Conservation (phyloP, 2,797 vertebrate species). For the Rallus crepitans region DNA sequence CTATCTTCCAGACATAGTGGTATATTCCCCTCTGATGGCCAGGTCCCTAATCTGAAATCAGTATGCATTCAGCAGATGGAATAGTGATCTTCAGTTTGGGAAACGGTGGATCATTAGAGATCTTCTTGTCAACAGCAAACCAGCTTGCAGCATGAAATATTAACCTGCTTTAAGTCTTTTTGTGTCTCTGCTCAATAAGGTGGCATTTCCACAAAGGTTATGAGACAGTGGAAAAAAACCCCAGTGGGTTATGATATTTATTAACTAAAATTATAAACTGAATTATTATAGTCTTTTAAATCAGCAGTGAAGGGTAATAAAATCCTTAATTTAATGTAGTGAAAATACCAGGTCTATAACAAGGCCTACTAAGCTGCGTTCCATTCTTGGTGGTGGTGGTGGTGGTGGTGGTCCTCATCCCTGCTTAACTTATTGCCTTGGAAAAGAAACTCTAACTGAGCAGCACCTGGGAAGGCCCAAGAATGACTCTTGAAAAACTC, state of each 20-base stretch:
- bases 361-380: not conserved
- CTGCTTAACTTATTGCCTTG: slow-evolving; percentile 22
- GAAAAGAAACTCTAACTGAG: slow-evolving; percentile 37
- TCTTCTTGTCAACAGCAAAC: not conserved
- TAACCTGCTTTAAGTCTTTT: not conserved
- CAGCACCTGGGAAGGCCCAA: slow-evolving; percentile 35
- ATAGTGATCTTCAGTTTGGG: not conserved
- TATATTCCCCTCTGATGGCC: not conserved
- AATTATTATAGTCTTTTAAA: not conserved
- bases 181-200: not conserved
- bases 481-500: slow-evolving; percentile 1
- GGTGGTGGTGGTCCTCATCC: not conserved
- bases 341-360: not conserved
- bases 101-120: not conserved
- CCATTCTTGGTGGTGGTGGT: not conserved
- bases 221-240: not conserved
- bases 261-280: not conserved
- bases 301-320: not conserved
- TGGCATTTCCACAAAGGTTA: not conserved
- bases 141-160: not conserved
- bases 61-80: not conserved
- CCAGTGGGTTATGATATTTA: not conserved
- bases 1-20: not conserved
- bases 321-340: not conserved
- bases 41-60: not conserved